phyloP scores from a whole-genome alignment of 2,888 invertebrate species.

The Lasioglossum vierecki region DNA sequence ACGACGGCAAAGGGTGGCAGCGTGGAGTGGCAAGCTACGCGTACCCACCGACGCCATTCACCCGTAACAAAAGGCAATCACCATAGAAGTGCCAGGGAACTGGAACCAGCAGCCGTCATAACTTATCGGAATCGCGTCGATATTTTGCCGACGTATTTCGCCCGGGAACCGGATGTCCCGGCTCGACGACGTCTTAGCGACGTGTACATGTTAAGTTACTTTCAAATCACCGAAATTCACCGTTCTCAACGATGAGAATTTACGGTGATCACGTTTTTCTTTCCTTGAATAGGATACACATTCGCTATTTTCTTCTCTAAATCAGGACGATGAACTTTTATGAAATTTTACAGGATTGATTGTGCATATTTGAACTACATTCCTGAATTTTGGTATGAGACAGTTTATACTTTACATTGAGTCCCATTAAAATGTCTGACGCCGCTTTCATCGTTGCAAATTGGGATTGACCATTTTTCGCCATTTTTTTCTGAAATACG shows the following conservation, averaged over 20 bases:
- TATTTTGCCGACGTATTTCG: conserved; percentile 70
- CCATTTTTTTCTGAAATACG: background rate
- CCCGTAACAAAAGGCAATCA: conserved; percentile 81
- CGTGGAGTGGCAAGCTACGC: conserved; percentile 15
- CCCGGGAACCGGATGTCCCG: conserved; percentile 32
- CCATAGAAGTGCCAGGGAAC: conserved; percentile 73
- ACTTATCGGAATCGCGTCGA: conserved; percentile 77
- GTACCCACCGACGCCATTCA: conserved; percentile 71
- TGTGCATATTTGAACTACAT: background rate
- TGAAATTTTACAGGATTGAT: background rate
- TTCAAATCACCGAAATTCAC: background rate
- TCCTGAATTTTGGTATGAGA: background rate
- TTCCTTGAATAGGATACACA: background rate
- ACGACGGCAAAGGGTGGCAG: conserved; percentile 23
- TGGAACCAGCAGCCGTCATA: conserved; percentile 74
- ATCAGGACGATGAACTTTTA: background rate
- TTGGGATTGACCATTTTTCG: background rate
- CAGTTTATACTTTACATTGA: background rate
- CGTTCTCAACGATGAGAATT: background rate
- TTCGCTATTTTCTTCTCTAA: background rate
- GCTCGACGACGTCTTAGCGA: background rate
- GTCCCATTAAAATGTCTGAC: background rate
- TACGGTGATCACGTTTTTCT: background rate
- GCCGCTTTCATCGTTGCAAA: background rate
- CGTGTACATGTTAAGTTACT: background rate